phyloP scores from a whole-genome alignment of 2,888 invertebrate species.

The Lasioglossum pauxillum region DNA sequence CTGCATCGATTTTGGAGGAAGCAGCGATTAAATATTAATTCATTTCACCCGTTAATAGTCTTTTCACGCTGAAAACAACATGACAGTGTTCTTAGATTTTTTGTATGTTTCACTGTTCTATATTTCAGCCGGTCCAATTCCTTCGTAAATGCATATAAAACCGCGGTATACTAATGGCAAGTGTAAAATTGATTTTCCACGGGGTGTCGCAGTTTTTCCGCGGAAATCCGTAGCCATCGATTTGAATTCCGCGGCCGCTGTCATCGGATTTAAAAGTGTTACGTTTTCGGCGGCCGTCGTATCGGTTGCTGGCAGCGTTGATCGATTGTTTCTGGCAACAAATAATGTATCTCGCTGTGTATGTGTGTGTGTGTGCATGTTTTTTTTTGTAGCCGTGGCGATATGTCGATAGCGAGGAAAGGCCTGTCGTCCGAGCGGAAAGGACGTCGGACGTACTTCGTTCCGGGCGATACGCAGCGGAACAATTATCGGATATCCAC shows the following conservation, averaged over 20 bases:
- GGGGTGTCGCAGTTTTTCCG: neutral
- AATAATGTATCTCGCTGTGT: conserved; percentile 43
- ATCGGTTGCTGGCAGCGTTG: conserved; percentile 40
- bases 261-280: conserved; percentile 46
- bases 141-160: too few species aligned
- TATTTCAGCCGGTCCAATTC: too few species aligned
- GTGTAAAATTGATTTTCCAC: neutral
- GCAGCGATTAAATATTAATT: too few species aligned
- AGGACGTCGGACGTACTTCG: conserved; percentile 44
- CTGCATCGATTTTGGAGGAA: too few species aligned
- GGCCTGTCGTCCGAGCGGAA: conserved; percentile 46
- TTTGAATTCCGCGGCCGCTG: conserved; percentile 34
- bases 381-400: neutral
- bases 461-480: conserved; percentile 46
- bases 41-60: too few species aligned
- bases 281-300: conserved; percentile 21
- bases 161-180: too few species aligned
- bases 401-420: conserved; percentile 35
- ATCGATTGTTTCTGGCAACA: conserved; percentile 56
- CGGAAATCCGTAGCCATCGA: conserved; percentile 36
- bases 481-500: conserved; percentile 58
- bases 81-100: too few species aligned
- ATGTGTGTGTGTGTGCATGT: neutral
- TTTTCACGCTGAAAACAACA: too few species aligned
- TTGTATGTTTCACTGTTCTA: too few species aligned